Percentiles rank a stretch among this genome's conserved stretches.
Evolutionary conservation across 2,888 invertebrate genomes (phyloP).

Genomic region (Megalurothrips usitatus): DNA sequence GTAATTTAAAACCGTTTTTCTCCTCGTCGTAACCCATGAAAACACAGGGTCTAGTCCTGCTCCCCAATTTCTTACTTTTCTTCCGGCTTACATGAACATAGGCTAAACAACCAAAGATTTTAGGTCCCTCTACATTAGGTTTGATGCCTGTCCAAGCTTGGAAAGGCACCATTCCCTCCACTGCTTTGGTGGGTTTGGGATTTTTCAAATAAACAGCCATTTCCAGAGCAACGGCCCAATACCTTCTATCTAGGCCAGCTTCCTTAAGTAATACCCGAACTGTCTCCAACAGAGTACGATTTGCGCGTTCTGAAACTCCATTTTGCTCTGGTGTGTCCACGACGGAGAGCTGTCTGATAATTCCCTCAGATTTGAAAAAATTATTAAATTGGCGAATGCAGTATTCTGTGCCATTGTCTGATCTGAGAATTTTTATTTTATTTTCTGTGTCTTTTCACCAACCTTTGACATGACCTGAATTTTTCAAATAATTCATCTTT

Average conservation of each 20-base stretch:
- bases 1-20: background rate
- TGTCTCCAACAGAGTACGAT: background rate
- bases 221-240: background rate
- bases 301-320: background rate
- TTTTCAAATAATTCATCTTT: slow-evolving; percentile 40
- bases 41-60: background rate
- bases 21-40: background rate
- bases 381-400: slow-evolving; percentile 37
- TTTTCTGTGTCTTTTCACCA: slow-evolving; percentile 41
- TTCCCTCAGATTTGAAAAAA: slow-evolving; percentile 33
- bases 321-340: background rate
- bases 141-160: background rate
- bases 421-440: slow-evolving; percentile 40
- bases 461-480: slow-evolving; percentile 40
- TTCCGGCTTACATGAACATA: background rate
- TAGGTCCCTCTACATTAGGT: background rate
- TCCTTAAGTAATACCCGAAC: background rate
- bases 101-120: background rate
- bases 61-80: background rate
- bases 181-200: background rate
- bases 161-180: background rate
- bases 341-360: background rate
- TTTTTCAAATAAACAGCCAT: background rate
- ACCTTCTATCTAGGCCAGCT: background rate
- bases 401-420: slow-evolving; percentile 40